A percentile compares a stretch with the other conserved stretches of the same genome.
Conservation (phyloP, 2,113 vertebrate genomes). For the Urocynchramus pylzowi region DNA sequence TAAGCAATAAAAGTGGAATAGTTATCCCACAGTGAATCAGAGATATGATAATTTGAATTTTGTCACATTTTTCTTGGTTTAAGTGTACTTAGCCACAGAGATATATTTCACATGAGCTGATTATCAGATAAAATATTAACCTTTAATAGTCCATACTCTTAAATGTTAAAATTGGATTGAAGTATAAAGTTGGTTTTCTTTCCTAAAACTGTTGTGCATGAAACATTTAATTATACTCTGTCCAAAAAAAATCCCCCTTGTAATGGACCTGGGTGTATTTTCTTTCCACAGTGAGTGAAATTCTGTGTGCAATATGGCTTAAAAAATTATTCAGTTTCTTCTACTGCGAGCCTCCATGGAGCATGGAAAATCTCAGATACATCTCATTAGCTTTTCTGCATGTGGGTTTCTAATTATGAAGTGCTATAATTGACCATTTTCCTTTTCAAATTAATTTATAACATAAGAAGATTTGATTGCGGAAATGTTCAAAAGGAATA, state of each 20-base stretch:
- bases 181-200: neutral
- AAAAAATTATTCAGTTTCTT: neutral
- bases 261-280: neutral
- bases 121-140: neutral
- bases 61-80: neutral
- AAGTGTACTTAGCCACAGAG: neutral
- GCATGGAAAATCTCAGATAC: neutral
- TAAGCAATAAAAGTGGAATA: neutral
- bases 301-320: neutral
- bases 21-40: neutral
- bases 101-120: neutral
- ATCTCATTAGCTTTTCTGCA: constrained; percentile 19
- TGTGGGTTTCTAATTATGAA: constrained; percentile 29
- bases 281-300: neutral
- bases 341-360: neutral
- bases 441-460: constrained; percentile 49
- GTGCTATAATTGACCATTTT: constrained; percentile 51
- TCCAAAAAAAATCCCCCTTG: neutral
- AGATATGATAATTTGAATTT: neutral
- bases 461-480: constrained; percentile 19
- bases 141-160: neutral
- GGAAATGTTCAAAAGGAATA: constrained; percentile 35
- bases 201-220: neutral
- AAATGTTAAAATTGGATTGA: neutral
- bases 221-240: neutral